Percentiles rank a stretch among this genome's conserved stretches.
Conservation (phyloP, 2,113 vertebrate genomes). For the Rhabdomys dilectus region DNA sequence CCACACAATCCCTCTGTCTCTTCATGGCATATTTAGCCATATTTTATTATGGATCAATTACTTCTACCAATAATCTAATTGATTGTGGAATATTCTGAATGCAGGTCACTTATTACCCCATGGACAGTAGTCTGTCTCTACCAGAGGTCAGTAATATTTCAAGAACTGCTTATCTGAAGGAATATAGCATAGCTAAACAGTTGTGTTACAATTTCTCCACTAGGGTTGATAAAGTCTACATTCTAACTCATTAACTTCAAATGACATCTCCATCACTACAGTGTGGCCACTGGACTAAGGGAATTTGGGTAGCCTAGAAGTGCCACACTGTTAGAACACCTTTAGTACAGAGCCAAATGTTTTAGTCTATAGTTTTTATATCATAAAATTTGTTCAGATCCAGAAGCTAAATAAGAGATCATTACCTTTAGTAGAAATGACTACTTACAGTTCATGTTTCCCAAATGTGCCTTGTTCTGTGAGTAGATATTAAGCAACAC, state of each 20-base stretch:
- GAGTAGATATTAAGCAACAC: not conserved
- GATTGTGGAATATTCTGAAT: not conserved
- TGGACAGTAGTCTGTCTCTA: not conserved
- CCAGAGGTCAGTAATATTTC: not conserved
- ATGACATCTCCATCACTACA: not conserved
- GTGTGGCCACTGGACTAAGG: not conserved
- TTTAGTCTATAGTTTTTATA: not conserved
- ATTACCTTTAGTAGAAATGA: not conserved
- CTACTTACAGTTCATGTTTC: not conserved
- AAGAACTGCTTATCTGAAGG: not conserved
- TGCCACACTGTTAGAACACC: not conserved
- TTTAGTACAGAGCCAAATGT: not conserved
- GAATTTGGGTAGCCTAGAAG: not conserved
- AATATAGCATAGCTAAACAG: not conserved
- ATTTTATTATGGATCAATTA: not conserved
- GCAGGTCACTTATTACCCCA: not conserved
- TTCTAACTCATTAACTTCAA: not conserved
- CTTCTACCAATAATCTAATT: not conserved
- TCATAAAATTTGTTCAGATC: not conserved
- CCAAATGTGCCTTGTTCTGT: not conserved
- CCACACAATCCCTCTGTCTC: not conserved
- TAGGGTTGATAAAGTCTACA: not conserved
- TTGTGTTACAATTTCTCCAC: not conserved
- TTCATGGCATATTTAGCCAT: not conserved
- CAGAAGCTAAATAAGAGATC: not conserved